Evolutionary conservation across 2,888 invertebrate species (phyloP), one percentile per base, ranked within the genome.

Genomic region (Cryptocephalus primarius): DNA sequence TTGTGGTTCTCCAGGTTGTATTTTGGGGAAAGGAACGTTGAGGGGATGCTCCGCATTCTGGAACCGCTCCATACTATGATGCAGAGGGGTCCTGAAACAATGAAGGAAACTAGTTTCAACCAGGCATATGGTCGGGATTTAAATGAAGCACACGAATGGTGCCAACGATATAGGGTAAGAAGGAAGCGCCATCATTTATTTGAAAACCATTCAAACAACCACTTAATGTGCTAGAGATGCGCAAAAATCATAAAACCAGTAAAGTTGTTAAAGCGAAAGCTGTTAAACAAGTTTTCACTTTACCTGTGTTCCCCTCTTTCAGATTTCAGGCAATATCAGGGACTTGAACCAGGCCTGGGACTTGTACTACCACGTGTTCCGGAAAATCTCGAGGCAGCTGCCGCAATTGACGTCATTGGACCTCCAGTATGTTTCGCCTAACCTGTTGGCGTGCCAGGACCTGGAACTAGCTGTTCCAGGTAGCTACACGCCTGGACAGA

Each of bases 261-360:
- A n/a, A n/a, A n/a, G n/a, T n/a, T n/a, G n/a, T n/a, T n/a, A n/a
- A n/a, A n/a, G n/a, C n/a, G n/a, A n/a, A n/a, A n/a, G n/a, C n/a
- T n/a, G n/a, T n/a, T n/a, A n/a, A n/a, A n/a, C n/a, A n/a, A n/a
- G n/a, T n/a, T n/a, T n/a, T n/a, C n/a, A n/a, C n/a, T n/a, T n/a
- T n/a, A n/a, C n/a, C n/a, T n/a, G n/a, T 6, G 22, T 22, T 22
- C 6, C 22, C 22, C 6, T 22, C 22, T 49, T 79, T 73, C 59
- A 85, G 77, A 78, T 83, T 22, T 88, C 92, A 0, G 83, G 86
- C 1, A 85, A 87, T 57, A 83, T 88, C 6, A 83, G 93, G 55
- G 97, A 99, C 63, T 71, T 99, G 54, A 95, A 94, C 67, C 94
- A 94, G 66, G 99, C 99, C 3, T 99, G 99, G 99, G 97, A 99